Evolutionary conservation across 2,888 invertebrate genomes (phyloP).

Genomic region (Lampropteryx suffumata): DNA sequence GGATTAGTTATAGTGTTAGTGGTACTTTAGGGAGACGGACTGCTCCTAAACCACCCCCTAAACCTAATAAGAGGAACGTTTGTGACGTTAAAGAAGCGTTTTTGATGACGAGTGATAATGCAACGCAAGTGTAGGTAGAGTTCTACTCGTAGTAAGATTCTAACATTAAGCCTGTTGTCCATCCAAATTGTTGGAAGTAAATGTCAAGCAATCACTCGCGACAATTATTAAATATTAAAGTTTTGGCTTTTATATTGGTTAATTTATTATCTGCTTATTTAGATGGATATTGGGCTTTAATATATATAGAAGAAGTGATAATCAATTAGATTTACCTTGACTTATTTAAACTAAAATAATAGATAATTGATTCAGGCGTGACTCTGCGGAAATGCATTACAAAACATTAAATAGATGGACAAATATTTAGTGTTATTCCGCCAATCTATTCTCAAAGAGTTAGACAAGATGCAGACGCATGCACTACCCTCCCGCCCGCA

Average conservation of each 20-base stretch:
- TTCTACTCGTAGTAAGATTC: background rate
- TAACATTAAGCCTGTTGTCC: no score
- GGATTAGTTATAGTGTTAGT: conserved; percentile 62
- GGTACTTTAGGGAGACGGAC: conserved; percentile 74
- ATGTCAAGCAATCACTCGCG: background rate
- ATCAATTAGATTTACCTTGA: background rate
- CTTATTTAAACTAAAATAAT: no score
- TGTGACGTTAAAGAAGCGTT: conserved; percentile 87
- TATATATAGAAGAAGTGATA: background rate
- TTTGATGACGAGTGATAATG: conserved; percentile 92
- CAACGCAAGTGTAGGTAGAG: conserved; percentile 91
- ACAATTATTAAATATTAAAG: no score
- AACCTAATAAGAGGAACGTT: conserved; percentile 88
- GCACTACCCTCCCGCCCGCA: no score
- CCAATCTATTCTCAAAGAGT: no score
- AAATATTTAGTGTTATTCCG: no score
- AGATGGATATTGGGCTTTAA: background rate
- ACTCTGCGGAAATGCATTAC: no score
- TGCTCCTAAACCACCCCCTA: conserved; percentile 90
- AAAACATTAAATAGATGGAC: no score
- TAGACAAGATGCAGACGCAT: no score
- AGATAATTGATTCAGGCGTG: no score
- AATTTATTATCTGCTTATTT: background rate
- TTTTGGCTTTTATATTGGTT: background rate
- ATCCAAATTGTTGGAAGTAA: background rate